These are phyloP conservation scores for Hoplostethus mediterraneus DNA, from an alignment of 2,797 vertebrate genomes.

Conservation along the genomic window DNA sequence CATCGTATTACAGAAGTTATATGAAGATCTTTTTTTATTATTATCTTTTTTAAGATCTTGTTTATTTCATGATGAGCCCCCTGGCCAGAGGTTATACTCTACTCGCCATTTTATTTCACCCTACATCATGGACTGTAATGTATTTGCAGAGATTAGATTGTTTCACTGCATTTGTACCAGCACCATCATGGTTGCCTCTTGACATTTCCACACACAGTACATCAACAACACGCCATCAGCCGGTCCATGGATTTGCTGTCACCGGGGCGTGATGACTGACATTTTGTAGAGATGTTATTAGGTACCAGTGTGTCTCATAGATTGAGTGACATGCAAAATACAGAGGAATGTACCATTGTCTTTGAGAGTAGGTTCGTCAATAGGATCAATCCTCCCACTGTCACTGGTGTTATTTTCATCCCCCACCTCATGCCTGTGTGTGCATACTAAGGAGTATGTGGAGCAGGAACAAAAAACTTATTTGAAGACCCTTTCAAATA, in stretches of 20 bases:
- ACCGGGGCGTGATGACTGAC: constrained; percentile 5
- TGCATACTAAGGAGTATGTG: neutral
- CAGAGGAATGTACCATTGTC: neutral
- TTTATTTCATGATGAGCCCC: too few relatives aligned
- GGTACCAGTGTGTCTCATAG: neutral
- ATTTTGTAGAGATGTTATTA: constrained; percentile 12
- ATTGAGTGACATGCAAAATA: neutral
- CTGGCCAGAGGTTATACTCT: too few relatives aligned
- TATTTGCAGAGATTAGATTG: too few relatives aligned
- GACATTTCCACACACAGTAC: constrained; percentile 17
- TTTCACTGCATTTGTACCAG: neutral
- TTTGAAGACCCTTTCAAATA: neutral
- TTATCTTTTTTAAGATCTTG: too few relatives aligned
- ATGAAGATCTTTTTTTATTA: too few relatives aligned
- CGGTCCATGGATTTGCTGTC: constrained; percentile 6
- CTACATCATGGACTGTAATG: too few relatives aligned
- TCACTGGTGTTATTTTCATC: neutral
- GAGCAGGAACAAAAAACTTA: neutral
- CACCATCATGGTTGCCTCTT: neutral
- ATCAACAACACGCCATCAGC: constrained; percentile 3
- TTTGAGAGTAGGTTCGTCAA: constrained; percentile 1
- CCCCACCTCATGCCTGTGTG: too few relatives aligned
- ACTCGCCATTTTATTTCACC: too few relatives aligned
- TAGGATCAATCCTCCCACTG: neutral
- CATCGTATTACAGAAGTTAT: too few relatives aligned